Percentiles rank a stretch among this genome's conserved stretches.
Conservation (phyloP, 2,113 vertebrate genomes). For the Chionodraco myersi region DNA sequence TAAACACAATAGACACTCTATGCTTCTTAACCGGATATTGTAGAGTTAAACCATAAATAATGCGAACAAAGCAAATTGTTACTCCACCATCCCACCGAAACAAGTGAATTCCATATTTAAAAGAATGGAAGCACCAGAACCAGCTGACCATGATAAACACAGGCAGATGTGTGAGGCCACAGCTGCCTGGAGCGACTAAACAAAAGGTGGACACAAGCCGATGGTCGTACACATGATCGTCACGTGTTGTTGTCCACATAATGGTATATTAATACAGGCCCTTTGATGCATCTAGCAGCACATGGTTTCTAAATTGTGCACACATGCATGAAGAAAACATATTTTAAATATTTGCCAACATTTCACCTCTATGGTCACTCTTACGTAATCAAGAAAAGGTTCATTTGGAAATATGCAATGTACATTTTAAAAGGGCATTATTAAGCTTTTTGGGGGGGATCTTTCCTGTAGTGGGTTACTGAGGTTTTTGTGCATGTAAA, state of each 20-base stretch:
- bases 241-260: conserved; percentile 36
- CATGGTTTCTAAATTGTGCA: conserved; percentile 2
- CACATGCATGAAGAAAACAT: not conserved
- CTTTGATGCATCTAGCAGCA: not conserved
- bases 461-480: no score
- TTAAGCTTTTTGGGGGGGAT: no score
- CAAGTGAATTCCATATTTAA: not conserved
- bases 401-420: not conserved
- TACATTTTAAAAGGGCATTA: no score
- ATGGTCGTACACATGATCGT: conserved; percentile 37
- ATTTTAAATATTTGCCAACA: not conserved
- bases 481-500: no score
- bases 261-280: not conserved
- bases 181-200: conserved; percentile 46
- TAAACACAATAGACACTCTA: not conserved
- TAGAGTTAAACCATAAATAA: not conserved
- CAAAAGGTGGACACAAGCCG: conserved; percentile 60
- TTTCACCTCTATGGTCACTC: not conserved
- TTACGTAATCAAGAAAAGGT: not conserved
- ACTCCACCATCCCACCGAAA: not conserved
- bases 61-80: conserved; percentile 6
- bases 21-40: not conserved
- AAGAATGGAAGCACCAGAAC: conserved; percentile 6
- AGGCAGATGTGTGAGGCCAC: conserved; percentile 46
- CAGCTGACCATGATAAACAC: conserved; percentile 37